Evolutionary conservation across 2,888 invertebrate species (phyloP).

Genomic region (Alcis repandata): DNA sequence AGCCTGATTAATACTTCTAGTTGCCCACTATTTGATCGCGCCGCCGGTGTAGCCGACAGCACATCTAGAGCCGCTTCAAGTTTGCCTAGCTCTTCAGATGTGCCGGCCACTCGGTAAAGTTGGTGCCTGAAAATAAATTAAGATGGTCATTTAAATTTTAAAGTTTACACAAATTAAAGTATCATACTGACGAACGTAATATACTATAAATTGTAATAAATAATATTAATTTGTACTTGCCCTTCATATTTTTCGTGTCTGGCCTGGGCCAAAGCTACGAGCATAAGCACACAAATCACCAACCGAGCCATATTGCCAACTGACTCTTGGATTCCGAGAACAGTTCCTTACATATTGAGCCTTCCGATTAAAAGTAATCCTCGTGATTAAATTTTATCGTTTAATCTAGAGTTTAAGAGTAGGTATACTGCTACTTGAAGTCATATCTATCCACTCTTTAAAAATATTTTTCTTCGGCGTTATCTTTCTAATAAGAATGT

Average conservation of each 20-base stretch:
- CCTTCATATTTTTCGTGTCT: constrained; percentile 80
- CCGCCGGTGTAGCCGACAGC: constrained; percentile 64
- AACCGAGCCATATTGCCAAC: constrained; percentile 62
- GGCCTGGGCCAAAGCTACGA: constrained; percentile 61
- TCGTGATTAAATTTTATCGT: constrained; percentile 47
- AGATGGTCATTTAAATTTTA: background rate
- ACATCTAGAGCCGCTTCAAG: constrained; percentile 69
- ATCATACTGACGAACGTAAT: background rate
- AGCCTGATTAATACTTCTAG: constrained; percentile 71
- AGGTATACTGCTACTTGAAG: background rate
- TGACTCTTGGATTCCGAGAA: constrained; percentile 44
- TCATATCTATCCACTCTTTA: background rate
- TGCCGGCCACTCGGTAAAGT: constrained; percentile 68
- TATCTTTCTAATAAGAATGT: constrained; percentile 1
- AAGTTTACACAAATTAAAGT: background rate
- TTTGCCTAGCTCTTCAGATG: constrained; percentile 57
- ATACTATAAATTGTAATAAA: background rate
- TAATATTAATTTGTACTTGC: constrained; percentile 56
- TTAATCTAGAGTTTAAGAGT: constrained; percentile 37
- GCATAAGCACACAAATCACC: constrained; percentile 60
- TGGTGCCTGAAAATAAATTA: constrained; percentile 63
- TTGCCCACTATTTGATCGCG: constrained; percentile 60
- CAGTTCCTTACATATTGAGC: constrained; percentile 38
- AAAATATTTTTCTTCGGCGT: background rate
- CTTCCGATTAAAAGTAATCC: constrained; percentile 51